Conservation (phyloP, 2,113 vertebrate genomes). For the Rattus norvegicus region GRCr8 NC_086035.1:10979001-10979500, state of each 20-base stretch:
- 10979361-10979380: too few species aligned
- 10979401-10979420: background rate
- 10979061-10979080: conserved; percentile 42
- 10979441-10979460: background rate
- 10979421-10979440: background rate
- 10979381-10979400: too few species aligned
- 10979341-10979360: background rate
- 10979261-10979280: background rate
- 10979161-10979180: background rate
- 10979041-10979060: conserved; percentile 68
- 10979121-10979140: background rate
- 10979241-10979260: background rate
- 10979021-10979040: conserved; percentile 4
- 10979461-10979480: background rate
- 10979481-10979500: background rate
- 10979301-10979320: background rate
- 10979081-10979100: conserved; percentile 54
- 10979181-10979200: background rate
- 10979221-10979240: background rate
- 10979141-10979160: conserved; percentile 46
- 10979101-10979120: background rate
- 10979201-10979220: conserved; percentile 51
- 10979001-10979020: conserved; percentile 27
- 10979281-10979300: background rate
- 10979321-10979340: background rate